Base-by-base conservation (phyloP, 2,888 invertebrate genomes). In the Empis stercorea region DNA sequence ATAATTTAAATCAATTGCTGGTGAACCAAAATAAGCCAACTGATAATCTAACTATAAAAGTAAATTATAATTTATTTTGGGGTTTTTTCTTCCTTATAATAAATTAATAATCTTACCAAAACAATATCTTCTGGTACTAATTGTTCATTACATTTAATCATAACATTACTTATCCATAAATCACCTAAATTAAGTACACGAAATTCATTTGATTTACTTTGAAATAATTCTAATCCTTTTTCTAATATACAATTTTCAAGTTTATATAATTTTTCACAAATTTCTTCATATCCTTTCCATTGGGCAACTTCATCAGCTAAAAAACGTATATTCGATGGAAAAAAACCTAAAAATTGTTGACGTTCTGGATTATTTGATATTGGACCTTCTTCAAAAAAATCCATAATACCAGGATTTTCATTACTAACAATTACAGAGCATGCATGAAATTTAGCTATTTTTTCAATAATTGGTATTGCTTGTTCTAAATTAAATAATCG, bases 371-470 rank as follows among this genome's bases (percentile, higher is more conserved):
- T 67, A 7, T 59, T 57, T 1, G 66, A 65, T 34, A 68, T 66
- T 3, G 63, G 61, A 3, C 63, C 64, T 45, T 67, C 66, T 16
- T 56, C 43, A 44, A 66, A 68, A 46, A 60, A 62, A 44, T 66
- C 60, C 56, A 68, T 57, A 1, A 62, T 56, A 34, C 60, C 56
- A 0, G 63, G 58, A 53, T 57, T 60, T 14, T 62, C 51, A 30
- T 59, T 51, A 27, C 62, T 59, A 11, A 68, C 54, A 3, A 66
- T 56, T 4, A 61, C 67, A 1, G 77, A 75, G 38, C 73, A 69
- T 3, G 77, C 78, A 55, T 79, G 79, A 49, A 76, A 63, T 55
- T 68, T 72, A 2, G 75, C 78, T 48, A 79, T 55, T 57, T 73
- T 74, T 48, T 70, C 68, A 4, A 78, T 56, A 3, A 74, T 72